These are phyloP conservation scores for Brachylomia viminalis DNA, from an alignment of 2,888 invertebrate genomes.

Conservation along the genomic window DNA sequence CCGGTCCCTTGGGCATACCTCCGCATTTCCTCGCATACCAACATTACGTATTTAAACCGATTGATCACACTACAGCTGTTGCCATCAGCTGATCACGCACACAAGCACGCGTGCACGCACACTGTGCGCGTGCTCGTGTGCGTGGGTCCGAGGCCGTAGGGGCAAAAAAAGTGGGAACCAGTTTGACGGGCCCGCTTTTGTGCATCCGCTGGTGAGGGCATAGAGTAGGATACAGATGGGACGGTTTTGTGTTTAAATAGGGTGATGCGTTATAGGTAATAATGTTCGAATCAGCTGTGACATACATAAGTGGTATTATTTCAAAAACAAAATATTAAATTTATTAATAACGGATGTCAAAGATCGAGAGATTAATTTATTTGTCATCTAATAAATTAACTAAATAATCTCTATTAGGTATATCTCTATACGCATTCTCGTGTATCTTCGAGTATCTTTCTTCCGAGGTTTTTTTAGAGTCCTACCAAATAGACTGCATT, in stretches of 20 bases:
- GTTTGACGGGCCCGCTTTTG: constrained; percentile 82
- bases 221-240: constrained; percentile 52
- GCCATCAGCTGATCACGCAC: constrained; percentile 84
- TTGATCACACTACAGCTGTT: constrained; percentile 83
- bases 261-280: neutral
- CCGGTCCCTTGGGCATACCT: constrained; percentile 46
- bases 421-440: neutral
- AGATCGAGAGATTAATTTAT: neutral
- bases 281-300: neutral
- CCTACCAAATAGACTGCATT: no score
- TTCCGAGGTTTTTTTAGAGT: neutral
- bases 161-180: constrained; percentile 83
- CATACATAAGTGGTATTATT: neutral
- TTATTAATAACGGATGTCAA: neutral
- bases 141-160: constrained; percentile 70
- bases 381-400: neutral
- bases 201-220: constrained; percentile 75
- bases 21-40: constrained; percentile 65
- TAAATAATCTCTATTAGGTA: neutral
- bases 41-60: constrained; percentile 69
- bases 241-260: neutral
- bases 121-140: constrained; percentile 67
- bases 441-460: neutral
- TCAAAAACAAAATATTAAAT: neutral
- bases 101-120: constrained; percentile 65